Evolutionary conservation across 2,888 invertebrate genomes (phyloP).

Genomic region (Volucella inanis): DNA sequence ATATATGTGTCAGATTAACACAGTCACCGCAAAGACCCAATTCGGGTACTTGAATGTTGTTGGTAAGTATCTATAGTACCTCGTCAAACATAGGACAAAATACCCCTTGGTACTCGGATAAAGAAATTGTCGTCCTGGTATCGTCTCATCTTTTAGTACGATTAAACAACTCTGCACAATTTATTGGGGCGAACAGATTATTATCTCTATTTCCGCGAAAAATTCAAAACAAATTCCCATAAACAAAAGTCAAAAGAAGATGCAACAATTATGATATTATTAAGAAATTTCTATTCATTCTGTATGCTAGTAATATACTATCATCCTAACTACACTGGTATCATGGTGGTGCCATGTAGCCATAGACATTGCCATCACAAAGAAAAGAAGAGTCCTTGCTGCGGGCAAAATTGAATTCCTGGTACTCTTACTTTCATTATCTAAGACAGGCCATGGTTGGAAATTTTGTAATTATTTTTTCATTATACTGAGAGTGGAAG

Average conservation of each 20-base stretch:
- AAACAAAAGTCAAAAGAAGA: slow-evolving; percentile 51
- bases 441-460: slow-evolving; percentile 67
- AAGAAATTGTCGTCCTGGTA: no score
- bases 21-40: slow-evolving; percentile 95
- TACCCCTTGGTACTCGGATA: not conserved
- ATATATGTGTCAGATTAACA: slow-evolving; percentile 97
- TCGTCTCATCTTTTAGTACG: no score
- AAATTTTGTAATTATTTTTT: slow-evolving; percentile 73
- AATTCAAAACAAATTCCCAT: slow-evolving; percentile 35
- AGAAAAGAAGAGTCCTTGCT: slow-evolving; percentile 44
- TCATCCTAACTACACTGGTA: not conserved
- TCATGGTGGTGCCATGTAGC: no score
- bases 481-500: slow-evolving; percentile 63
- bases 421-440: slow-evolving; percentile 60
- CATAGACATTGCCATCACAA: not conserved
- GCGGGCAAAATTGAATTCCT: slow-evolving; percentile 66
- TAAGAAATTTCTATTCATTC: slow-evolving; percentile 64
- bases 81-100: not conserved
- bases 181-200: slow-evolving; percentile 48
- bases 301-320: not conserved
- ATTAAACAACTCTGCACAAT: slow-evolving; percentile 1
- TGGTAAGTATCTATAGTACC: slow-evolving; percentile 86
- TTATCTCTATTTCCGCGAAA: slow-evolving; percentile 23
- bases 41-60: slow-evolving; percentile 96
- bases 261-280: slow-evolving; percentile 54